A percentile compares a stretch with the other conserved stretches of the same genome.
These are phyloP conservation scores for Delphinapterus leucas DNA, from an alignment of 2,113 vertebrate genomes.

Conservation along the genomic window DNA sequence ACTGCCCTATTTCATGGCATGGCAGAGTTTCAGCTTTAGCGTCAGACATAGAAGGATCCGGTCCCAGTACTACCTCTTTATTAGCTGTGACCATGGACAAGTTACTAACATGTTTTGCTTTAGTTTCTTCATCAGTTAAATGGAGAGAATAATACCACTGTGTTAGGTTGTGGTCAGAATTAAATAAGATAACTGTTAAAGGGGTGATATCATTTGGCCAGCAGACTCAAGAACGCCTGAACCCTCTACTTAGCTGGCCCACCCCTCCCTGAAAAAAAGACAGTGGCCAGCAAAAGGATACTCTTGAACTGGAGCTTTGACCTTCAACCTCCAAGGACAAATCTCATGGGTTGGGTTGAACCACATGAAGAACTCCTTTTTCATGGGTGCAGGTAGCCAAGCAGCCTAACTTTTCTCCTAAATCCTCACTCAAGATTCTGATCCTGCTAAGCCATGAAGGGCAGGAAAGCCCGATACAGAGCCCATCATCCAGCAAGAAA, in stretches of 20 bases:
- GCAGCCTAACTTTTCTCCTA: background rate
- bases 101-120: background rate
- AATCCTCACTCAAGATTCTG: background rate
- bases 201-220: background rate
- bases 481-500: background rate
- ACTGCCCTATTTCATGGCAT: background rate
- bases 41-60: background rate
- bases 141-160: background rate
- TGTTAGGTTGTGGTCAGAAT: conserved; percentile 9
- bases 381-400: background rate
- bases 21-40: background rate
- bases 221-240: background rate
- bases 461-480: background rate
- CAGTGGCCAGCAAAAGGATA: background rate
- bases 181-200: background rate
- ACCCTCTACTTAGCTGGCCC: background rate
- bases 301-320: background rate
- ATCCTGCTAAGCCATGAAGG: background rate
- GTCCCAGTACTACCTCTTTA: background rate
- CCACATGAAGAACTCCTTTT: background rate
- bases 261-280: background rate
- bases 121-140: background rate
- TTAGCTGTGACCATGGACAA: background rate
- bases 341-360: background rate
- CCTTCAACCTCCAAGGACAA: background rate